Evolutionary conservation across 2,888 invertebrate species (phyloP).

Genomic region (Patella caerulea): DNA sequence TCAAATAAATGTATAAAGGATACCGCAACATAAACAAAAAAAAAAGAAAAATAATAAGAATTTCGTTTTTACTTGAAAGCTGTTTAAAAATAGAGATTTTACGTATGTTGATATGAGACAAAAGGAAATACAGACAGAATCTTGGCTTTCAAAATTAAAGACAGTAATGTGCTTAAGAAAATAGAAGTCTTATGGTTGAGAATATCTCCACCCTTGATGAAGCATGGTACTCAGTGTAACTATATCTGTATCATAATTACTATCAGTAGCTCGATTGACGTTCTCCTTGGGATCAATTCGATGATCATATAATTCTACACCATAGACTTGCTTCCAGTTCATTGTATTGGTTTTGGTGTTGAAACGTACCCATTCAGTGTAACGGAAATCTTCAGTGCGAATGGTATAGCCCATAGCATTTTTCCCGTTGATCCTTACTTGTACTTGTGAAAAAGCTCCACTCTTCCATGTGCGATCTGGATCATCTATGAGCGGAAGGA

Average conservation of each 20-base stretch:
- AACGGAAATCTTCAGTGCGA: conserved; percentile 30
- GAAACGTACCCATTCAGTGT: conserved; percentile 31
- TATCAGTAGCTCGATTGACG: conserved; percentile 77
- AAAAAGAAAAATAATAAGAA: no score
- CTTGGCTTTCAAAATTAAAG: no score
- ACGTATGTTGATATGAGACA: no score
- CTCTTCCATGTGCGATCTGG: conserved; percentile 30
- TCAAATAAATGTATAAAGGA: no score
- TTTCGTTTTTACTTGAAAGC: no score
- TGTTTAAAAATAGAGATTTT: no score
- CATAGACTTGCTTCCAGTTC: conserved; percentile 84
- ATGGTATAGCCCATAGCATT: conserved; percentile 51
- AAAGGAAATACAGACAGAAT: no score
- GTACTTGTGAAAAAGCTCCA: conserved; percentile 41
- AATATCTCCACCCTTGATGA: not conserved
- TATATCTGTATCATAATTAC: conserved; percentile 56
- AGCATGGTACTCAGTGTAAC: not conserved
- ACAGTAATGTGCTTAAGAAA: no score
- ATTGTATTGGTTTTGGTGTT: conserved; percentile 74
- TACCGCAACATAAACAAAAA: no score
- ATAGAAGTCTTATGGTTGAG: not conserved
- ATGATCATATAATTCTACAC: conserved; percentile 85
- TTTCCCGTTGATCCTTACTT: conserved; percentile 23
- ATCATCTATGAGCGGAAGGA: conserved; percentile 39
- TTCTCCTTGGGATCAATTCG: conserved; percentile 80